Percentiles rank a stretch among this genome's conserved stretches.
phyloP scores from a whole-genome alignment of 1,140 invertebrate genomes.

The Acyrthosiphon pisum region DNA sequence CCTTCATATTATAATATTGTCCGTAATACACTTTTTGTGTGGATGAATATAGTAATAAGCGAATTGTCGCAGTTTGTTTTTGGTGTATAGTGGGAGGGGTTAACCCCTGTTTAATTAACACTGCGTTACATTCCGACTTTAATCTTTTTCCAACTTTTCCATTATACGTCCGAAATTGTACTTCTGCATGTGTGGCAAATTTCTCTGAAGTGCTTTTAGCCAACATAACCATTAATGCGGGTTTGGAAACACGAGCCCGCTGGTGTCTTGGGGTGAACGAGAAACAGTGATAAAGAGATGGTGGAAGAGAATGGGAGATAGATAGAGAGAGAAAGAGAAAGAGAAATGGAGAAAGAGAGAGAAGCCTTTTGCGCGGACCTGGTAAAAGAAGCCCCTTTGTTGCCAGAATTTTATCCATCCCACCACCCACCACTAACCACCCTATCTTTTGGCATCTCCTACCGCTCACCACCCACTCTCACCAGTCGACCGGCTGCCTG shows the following conservation, averaged over 20 bases:
- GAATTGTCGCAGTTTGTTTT: background rate
- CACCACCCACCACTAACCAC: background rate
- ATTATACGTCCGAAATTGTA: constrained; percentile 24
- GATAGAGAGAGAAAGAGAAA: constrained; percentile 38
- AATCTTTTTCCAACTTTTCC: constrained; percentile 30
- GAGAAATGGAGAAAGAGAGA: constrained; percentile 57
- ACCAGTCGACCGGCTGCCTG: constrained; percentile 21
- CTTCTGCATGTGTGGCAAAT: constrained; percentile 7
- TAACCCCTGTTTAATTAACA: constrained; percentile 32
- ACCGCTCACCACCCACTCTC: constrained; percentile 17
- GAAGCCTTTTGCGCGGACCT: constrained; percentile 59
- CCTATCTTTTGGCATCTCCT: constrained; percentile 29
- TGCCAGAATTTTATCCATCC: constrained; percentile 60
- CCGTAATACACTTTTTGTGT: background rate
- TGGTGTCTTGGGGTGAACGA: constrained; percentile 47
- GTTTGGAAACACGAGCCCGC: constrained; percentile 12
- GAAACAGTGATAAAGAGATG: constrained; percentile 54
- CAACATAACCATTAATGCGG: constrained; percentile 18
- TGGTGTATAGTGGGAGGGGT: background rate
- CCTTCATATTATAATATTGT: background rate
- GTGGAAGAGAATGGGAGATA: background rate
- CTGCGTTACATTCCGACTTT: constrained; percentile 3
- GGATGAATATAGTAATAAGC: background rate
- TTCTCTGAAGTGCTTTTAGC: constrained; percentile 33
- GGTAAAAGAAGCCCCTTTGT: constrained; percentile 55